Percentiles rank a stretch among this genome's conserved stretches.
Evolutionary conservation across 1,140 invertebrate genomes (phyloP).

Genomic region (Heterodera schachtii): DNA sequence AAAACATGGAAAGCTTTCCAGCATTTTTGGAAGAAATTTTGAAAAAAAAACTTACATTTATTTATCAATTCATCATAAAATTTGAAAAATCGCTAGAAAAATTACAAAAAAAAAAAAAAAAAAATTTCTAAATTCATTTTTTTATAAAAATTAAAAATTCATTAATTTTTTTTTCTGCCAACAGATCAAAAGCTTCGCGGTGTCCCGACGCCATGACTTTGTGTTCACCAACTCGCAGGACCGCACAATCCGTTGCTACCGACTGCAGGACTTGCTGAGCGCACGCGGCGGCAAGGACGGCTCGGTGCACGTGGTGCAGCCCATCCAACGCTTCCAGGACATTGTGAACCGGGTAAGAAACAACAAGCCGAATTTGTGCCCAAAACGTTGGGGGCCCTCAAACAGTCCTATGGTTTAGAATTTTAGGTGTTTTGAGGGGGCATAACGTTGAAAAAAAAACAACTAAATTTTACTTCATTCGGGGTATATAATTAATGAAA

Average conservation of each 20-base stretch:
- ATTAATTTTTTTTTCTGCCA: neutral
- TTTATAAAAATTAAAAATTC: constrained; percentile 11
- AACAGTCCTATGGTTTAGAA: too few species aligned
- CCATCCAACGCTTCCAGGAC: constrained; percentile 48
- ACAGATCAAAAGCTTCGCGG: constrained; percentile 47
- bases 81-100: too few species aligned
- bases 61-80: neutral
- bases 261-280: constrained; percentile 41
- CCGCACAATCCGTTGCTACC: constrained; percentile 44
- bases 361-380: too few species aligned
- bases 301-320: constrained; percentile 26
- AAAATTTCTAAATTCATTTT: neutral
- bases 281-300: constrained; percentile 19
- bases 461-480: too few species aligned
- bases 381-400: too few species aligned
- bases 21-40: too few species aligned
- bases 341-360: constrained; percentile 55
- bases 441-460: too few species aligned
- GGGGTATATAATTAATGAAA: too few species aligned
- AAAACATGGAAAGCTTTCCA: too few species aligned
- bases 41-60: neutral
- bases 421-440: too few species aligned
- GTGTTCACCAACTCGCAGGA: constrained; percentile 51
- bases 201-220: constrained; percentile 43
- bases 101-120: too few species aligned